phyloP scores from a whole-genome alignment of 2,888 invertebrate genomes.

The Cordilura impudica region DNA sequence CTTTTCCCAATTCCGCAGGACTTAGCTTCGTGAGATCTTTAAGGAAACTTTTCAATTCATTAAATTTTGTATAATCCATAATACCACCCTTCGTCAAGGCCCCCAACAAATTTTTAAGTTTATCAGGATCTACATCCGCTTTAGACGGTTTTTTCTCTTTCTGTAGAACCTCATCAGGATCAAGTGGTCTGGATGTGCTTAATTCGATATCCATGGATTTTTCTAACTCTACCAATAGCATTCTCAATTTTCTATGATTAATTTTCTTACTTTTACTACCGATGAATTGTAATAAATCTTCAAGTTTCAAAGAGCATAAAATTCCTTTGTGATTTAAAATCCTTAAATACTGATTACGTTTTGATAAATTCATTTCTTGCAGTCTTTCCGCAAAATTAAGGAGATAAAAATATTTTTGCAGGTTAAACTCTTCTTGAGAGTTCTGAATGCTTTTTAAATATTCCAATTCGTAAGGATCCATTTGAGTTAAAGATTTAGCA shows the following conservation, averaged over 20 bases:
- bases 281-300: background rate
- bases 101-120: no score
- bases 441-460: slow-evolving; percentile 34
- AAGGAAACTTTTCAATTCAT: no score
- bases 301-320: background rate
- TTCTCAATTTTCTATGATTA: slow-evolving; percentile 5
- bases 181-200: background rate
- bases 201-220: background rate
- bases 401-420: slow-evolving; percentile 36
- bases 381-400: slow-evolving; percentile 32
- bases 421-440: background rate
- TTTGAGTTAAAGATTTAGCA: background rate
- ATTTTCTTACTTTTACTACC: slow-evolving; percentile 3
- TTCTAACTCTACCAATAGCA: slow-evolving; percentile 13
- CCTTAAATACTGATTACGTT: background rate
- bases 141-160: no score
- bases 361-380: background rate
- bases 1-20: background rate
- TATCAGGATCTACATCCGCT: no score
- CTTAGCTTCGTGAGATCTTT: no score
- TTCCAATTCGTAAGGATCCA: slow-evolving; percentile 50
- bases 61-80: no score
- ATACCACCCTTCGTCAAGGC: no score
- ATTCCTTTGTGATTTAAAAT: background rate
- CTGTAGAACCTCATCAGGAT: no score